phyloP scores from a whole-genome alignment of 1,140 invertebrate species.

The Philopotamus ludificatus region DNA sequence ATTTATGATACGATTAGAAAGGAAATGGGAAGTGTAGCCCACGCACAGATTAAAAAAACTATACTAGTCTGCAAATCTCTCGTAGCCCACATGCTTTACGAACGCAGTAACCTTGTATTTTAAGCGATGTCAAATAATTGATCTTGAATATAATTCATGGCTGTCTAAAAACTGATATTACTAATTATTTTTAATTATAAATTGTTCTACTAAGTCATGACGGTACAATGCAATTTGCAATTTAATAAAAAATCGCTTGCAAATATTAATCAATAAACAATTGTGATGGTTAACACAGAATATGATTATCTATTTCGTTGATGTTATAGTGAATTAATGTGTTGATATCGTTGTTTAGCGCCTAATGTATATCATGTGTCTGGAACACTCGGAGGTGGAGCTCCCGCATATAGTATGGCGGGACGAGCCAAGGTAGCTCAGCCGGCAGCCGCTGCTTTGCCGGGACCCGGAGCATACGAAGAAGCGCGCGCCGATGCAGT shows the following conservation, averaged over 20 bases:
- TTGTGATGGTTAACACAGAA: neutral
- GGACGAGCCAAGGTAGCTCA: constrained; percentile 46
- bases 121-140: neutral
- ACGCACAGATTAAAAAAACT: neutral
- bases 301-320: neutral
- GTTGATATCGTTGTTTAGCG: constrained; percentile 56
- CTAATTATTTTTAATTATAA: too few relatives aligned
- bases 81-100: neutral
- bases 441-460: constrained; percentile 47
- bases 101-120: neutral
- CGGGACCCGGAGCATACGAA: constrained; percentile 53
- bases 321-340: neutral
- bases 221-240: too few relatives aligned
- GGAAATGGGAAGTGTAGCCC: neutral
- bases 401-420: constrained; percentile 54
- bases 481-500: constrained; percentile 47
- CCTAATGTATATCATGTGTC: constrained; percentile 84
- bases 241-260: too few relatives aligned
- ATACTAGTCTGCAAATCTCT: neutral
- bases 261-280: neutral
- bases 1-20: too few relatives aligned
- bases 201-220: too few relatives aligned
- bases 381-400: constrained; percentile 45
- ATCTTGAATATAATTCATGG: constrained; percentile 2
- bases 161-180: too few relatives aligned